Base-by-base conservation (phyloP, 1,140 invertebrate genomes). In the Adoxophyes honmai region DNA sequence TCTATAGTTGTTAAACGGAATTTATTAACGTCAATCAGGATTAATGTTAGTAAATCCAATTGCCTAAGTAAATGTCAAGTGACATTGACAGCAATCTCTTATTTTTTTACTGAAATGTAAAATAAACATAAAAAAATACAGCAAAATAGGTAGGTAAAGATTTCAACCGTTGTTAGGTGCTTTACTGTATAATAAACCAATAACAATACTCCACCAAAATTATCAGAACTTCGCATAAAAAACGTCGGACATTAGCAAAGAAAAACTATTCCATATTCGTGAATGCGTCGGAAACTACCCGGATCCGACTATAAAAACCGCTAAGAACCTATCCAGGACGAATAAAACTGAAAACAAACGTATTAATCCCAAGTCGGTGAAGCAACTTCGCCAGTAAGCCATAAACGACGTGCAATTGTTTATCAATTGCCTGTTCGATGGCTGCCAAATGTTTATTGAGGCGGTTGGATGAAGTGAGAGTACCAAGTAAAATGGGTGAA, bases 231-330 rank as follows among this genome's bases (percentile, higher is more conserved):
- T 34, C n/a, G 33, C 57, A 69, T 51, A 67, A 55, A 66, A 62
- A 52, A 1, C 33, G 10, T 44, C 51, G 4, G 11, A 21, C 55
- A 66, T 73, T 69, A 77, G 56, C 53, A 59, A 54, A 60, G 34
- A 60, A 73, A 70, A 75, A 73, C 70, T 78, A 72, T 77, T 73
- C 60, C 59, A 66, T 75, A 71, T 76, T 78, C 35, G 62, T 57
- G 64, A 73, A 67, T 65, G 58, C 61, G 57, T 18, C 56, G 57
- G 65, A 74, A 79, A 73, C 66, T 60, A 60, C 57, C 21, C 38
- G 60, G 75, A 81, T 77, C 75, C 55, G 70, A 63, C 74, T 65
- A 84, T 84, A 81, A 81, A 84, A 81, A 76, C 67, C 52, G 58
- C 62, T 79, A 77, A 77, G 66, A 71, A 71, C 58, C 66, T 74